Evolutionary conservation across 2,888 invertebrate genomes (phyloP).

Genomic region (Cyrtodaria siliqua): DNA sequence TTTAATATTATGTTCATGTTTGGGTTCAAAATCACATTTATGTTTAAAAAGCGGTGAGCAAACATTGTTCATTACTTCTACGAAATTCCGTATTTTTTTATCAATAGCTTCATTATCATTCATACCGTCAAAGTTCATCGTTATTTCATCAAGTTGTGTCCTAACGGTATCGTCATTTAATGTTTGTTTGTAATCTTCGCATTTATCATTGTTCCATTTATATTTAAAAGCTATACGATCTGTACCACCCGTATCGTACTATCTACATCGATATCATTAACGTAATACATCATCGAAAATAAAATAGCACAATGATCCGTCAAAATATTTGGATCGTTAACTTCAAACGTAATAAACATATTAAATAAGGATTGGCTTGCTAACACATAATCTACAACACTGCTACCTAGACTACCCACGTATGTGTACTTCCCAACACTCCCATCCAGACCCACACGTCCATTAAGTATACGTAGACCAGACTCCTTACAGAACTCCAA

Average conservation of each 20-base stretch:
- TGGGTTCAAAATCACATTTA: too few species aligned
- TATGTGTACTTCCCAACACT: background rate
- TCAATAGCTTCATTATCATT: background rate
- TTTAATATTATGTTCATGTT: too few species aligned
- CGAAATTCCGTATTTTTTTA: background rate
- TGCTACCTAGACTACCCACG: background rate
- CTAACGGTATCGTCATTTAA: too few species aligned
- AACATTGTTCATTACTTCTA: background rate
- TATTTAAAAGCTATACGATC: too few species aligned
- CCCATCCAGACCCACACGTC: background rate
- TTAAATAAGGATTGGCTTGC: background rate
- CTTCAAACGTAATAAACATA: background rate
- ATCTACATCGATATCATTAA: too few species aligned
- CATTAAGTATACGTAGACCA: slow-evolving; percentile 4
- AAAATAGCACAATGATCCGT: slow-evolving; percentile 9
- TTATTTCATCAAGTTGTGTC: too few species aligned
- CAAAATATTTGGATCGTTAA: slow-evolving; percentile 19
- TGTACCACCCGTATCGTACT: too few species aligned
- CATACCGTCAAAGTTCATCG: too few species aligned
- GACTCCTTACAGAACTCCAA: slow-evolving; percentile 14
- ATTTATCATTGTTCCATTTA: too few species aligned
- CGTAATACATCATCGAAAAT: background rate
- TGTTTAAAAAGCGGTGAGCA: slow-evolving; percentile 6
- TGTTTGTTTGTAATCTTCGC: too few species aligned
- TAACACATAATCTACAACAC: slow-evolving; percentile 1